These are phyloP conservation scores for Pseudorhiza aurosa DNA, from an alignment of 30 jellyfish, hydroid and myxozoan genomes.

Conservation along the genomic window DNA sequence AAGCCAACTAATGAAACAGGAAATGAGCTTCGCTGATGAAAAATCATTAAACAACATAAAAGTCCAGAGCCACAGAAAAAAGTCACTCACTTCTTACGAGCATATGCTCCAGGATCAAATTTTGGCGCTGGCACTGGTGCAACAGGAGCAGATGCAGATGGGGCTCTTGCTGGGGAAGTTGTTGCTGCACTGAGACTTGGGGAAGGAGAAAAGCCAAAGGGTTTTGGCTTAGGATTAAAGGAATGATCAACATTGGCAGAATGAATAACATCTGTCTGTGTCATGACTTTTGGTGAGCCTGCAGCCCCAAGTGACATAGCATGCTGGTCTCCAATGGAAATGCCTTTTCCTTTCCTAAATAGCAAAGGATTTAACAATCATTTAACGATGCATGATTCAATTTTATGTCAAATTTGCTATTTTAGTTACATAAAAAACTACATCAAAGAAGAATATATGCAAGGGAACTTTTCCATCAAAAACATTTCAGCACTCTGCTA, in stretches of 20 bases:
- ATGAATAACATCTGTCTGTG: conserved; percentile 83
- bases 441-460: too few relatives aligned
- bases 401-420: too few relatives aligned
- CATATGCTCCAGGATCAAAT: conserved; percentile 95
- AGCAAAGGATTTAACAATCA: neutral
- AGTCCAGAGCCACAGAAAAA: too few relatives aligned
- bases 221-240: conserved; percentile 88
- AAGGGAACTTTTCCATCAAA: too few relatives aligned
- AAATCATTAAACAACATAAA: too few relatives aligned
- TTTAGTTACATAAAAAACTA: too few relatives aligned
- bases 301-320: conserved; percentile 73
- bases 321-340: conserved; percentile 79
- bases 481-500: too few relatives aligned
- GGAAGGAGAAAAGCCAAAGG: conserved; percentile 69
- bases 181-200: conserved; percentile 32
- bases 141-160: conserved; percentile 46
- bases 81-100: conserved; percentile 79
- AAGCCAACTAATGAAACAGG: too few relatives aligned
- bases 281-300: conserved; percentile 78
- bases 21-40: too few relatives aligned
- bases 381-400: too few relatives aligned
- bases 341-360: conserved; percentile 91
- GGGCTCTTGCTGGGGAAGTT: conserved; percentile 2
- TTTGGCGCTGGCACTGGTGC: conserved; percentile 78
- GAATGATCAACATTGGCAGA: conserved; percentile 95